These are phyloP conservation scores for silkworm (Bombyx mori) DNA, from an alignment of 1,140 invertebrate genomes.

Conservation along the genomic window DNA sequence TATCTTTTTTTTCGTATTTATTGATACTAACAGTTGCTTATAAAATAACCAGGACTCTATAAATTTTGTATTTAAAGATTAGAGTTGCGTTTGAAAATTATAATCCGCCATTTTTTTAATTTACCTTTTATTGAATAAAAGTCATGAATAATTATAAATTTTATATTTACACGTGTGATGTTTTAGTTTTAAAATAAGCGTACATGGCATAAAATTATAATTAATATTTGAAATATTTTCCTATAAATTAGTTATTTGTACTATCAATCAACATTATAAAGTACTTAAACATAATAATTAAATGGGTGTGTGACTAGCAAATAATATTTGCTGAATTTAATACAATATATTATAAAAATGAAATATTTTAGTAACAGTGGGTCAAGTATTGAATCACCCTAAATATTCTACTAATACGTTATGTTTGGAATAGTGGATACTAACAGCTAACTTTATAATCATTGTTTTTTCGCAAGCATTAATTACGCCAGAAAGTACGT, in stretches of 20 bases:
- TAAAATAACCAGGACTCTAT: no score
- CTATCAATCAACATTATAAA: conserved; percentile 69
- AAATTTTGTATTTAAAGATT: no score
- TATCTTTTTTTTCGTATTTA: no score
- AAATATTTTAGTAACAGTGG: conserved; percentile 60
- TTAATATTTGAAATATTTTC: conserved; percentile 65
- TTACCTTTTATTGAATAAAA: conserved; percentile 29
- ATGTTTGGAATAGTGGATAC: conserved; percentile 46
- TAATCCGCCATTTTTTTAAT: neutral
- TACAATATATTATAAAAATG: conserved; percentile 17
- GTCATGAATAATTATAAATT: conserved; percentile 57
- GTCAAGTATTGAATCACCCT: conserved; percentile 46
- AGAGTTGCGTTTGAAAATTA: no score
- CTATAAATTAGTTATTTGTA: conserved; percentile 71
- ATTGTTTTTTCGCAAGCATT: conserved; percentile 20
- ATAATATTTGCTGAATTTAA: conserved; percentile 63
- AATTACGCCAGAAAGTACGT: conserved; percentile 15
- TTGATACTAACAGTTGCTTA: no score
- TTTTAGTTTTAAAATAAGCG: conserved; percentile 70
- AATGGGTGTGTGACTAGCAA: conserved; percentile 68
- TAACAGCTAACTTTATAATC: conserved; percentile 24
- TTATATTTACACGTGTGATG: conserved; percentile 69
- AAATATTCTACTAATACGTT: conserved; percentile 27
- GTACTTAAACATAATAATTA: conserved; percentile 52
- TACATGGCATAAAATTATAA: conserved; percentile 70